These are phyloP conservation scores for Oscheius sp. DNA, from an alignment of 2,888 invertebrate genomes.

Conservation along the genomic window DNA sequence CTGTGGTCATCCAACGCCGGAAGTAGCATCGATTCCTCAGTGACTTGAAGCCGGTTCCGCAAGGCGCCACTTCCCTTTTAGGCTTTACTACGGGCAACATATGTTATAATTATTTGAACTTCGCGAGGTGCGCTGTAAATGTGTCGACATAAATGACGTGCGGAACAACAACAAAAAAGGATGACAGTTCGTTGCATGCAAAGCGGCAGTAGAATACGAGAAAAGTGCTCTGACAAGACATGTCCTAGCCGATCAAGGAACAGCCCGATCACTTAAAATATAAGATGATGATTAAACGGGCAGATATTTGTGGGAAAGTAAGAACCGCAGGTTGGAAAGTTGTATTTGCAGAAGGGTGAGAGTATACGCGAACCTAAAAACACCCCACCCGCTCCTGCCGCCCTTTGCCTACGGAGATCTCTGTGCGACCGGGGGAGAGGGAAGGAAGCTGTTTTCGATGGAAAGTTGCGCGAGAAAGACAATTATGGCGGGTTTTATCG, in stretches of 20 bases:
- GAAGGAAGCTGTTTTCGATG: no score
- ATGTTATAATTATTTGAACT: constrained; percentile 10
- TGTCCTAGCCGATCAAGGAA: constrained; percentile 4
- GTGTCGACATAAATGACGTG: background rate
- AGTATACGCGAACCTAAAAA: constrained; percentile 16
- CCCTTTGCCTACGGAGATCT: no score
- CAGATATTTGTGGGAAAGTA: constrained; percentile 4
- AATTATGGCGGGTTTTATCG: no score
- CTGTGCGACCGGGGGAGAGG: no score
- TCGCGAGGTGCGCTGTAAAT: background rate
- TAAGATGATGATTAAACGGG: background rate
- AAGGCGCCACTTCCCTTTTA: constrained; percentile 30
- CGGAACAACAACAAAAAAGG: background rate
- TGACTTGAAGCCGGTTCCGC: constrained; percentile 33
- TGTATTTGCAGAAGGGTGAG: constrained; percentile 24
- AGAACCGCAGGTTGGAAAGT: background rate
- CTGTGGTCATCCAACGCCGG: constrained; percentile 35
- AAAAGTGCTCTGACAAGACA: background rate
- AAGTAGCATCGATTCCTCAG: constrained; percentile 36
- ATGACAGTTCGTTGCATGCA: background rate
- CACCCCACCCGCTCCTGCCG: background rate
- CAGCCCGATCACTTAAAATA: background rate
- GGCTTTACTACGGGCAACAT: constrained; percentile 9
- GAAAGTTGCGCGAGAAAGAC: background rate
- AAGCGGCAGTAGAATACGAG: background rate